A percentile compares a stretch with the other conserved stretches of the same genome.
phyloP scores from a whole-genome alignment of 2,113 vertebrate species.

The Heterotilapia buettikoferi region DNA sequence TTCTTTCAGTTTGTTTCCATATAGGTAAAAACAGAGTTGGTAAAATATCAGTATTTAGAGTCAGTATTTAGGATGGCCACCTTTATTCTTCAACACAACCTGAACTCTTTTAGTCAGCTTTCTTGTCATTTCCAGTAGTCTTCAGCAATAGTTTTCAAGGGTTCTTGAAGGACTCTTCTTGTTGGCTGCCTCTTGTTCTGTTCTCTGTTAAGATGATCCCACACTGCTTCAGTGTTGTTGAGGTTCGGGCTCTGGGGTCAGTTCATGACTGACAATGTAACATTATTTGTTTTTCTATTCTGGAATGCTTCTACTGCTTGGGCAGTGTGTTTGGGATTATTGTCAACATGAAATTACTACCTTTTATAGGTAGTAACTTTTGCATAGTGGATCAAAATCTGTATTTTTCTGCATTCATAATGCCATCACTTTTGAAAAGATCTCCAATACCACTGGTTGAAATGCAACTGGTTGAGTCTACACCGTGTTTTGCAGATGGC shows the following conservation, averaged over 20 bases:
- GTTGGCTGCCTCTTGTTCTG: neutral
- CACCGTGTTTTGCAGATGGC: neutral
- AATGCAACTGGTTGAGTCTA: neutral
- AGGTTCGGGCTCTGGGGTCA: neutral
- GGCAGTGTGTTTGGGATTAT: neutral
- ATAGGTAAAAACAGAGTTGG: neutral
- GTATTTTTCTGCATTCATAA: neutral
- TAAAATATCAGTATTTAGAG: neutral
- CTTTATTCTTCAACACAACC: neutral
- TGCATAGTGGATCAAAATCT: neutral
- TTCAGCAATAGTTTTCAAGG: neutral
- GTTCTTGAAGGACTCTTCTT: neutral
- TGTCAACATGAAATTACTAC: neutral
- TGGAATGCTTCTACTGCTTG: neutral
- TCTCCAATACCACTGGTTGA: neutral
- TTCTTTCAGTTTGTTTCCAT: neutral
- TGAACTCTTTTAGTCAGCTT: neutral
- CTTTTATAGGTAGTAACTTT: neutral
- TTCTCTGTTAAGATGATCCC: neutral
- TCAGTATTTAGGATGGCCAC: neutral
- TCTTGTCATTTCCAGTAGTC: neutral
- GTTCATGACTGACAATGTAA: neutral
- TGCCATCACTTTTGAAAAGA: neutral
- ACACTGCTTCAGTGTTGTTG: neutral
- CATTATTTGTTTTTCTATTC: neutral